These are phyloP conservation scores for Andrena praecox DNA, from an alignment of 2,888 invertebrate species.

Conservation along the genomic window DNA sequence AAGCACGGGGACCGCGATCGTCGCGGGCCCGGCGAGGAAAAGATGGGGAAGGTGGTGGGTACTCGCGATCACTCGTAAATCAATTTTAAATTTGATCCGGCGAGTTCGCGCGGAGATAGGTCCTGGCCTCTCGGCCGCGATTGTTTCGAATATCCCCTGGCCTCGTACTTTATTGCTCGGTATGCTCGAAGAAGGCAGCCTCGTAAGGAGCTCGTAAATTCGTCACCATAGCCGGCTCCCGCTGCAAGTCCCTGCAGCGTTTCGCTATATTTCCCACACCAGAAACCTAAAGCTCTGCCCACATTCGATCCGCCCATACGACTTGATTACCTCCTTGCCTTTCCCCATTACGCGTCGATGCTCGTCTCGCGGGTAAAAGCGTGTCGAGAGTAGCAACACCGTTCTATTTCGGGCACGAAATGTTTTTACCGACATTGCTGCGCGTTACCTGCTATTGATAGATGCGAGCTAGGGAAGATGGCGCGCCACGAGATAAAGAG, in stretches of 20 bases:
- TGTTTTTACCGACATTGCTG: not conserved
- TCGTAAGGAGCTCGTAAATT: constrained; percentile 80
- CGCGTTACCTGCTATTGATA: not conserved
- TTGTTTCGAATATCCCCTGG: constrained; percentile 71
- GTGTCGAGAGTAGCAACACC: not conserved
- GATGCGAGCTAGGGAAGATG: not conserved
- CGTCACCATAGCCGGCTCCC: constrained; percentile 78
- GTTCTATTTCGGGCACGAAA: not conserved
- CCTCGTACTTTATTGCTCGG: constrained; percentile 71
- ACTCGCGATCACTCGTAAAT: constrained; percentile 71
- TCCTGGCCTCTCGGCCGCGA: constrained; percentile 60
- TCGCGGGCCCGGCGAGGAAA: not conserved
- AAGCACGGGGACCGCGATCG: constrained; percentile 27
- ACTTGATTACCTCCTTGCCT: constrained; percentile 30
- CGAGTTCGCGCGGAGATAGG: constrained; percentile 59
- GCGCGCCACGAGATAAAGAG: not conserved
- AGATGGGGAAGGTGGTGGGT: constrained; percentile 35
- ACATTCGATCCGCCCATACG: constrained; percentile 46
- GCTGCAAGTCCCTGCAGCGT: constrained; percentile 71
- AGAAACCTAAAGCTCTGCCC: constrained; percentile 64
- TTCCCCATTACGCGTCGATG: not conserved
- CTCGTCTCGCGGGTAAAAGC: not conserved
- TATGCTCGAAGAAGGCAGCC: constrained; percentile 71
- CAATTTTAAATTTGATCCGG: constrained; percentile 72
- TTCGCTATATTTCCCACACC: constrained; percentile 73